These are phyloP conservation scores for Gyps fulvus DNA, from an alignment of 2,113 vertebrate species.

Conservation along the genomic window DNA sequence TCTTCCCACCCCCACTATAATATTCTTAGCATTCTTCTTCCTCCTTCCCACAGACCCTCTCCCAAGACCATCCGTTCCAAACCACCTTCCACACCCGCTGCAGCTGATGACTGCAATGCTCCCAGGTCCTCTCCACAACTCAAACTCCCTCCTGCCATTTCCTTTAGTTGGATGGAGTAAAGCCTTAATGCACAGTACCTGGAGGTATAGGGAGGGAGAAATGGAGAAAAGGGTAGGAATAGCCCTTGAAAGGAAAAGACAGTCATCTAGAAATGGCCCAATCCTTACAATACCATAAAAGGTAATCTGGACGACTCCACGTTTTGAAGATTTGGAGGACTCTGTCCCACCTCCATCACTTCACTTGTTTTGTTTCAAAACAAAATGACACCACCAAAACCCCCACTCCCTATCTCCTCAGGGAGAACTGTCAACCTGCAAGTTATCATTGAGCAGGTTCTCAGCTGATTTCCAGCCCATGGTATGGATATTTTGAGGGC, in stretches of 20 bases:
- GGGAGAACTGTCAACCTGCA: background rate
- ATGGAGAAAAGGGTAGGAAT: background rate
- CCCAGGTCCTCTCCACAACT: background rate
- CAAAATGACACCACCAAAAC: background rate
- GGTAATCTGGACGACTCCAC: background rate
- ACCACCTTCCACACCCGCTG: background rate
- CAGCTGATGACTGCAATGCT: fast-evolving
- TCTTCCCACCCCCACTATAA: background rate
- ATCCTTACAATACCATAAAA: background rate
- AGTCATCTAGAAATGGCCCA: background rate
- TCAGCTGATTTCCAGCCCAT: background rate
- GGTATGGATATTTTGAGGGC: background rate
- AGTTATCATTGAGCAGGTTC: background rate
- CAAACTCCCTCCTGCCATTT: background rate
- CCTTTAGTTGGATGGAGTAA: background rate
- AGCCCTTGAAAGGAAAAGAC: background rate
- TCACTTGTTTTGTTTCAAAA: background rate
- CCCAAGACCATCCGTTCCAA: background rate
- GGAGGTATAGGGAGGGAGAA: background rate
- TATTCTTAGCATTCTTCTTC: background rate
- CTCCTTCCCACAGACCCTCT: background rate
- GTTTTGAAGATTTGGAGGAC: background rate
- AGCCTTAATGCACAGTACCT: background rate
- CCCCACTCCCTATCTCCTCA: background rate
- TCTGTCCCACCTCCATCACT: background rate